phyloP scores from a whole-genome alignment of 2,888 invertebrate genomes.

The Deilephila elpenor region DNA sequence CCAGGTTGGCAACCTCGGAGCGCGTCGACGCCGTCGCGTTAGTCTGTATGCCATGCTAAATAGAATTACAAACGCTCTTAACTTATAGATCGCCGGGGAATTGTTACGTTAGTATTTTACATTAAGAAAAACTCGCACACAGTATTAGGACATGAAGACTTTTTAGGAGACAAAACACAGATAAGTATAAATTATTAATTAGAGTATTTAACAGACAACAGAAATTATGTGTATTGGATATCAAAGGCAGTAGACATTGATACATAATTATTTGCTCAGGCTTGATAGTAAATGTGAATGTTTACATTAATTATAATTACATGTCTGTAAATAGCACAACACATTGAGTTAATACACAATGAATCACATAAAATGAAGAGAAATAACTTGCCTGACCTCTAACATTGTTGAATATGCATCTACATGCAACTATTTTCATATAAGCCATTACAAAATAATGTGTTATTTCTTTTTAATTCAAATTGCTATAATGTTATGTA shows the following conservation, averaged over 20 bases:
- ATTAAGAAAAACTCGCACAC: conserved; percentile 42
- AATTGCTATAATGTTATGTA: too few species aligned
- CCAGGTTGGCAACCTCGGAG: conserved; percentile 93
- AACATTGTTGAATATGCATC: conserved; percentile 10
- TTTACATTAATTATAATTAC: conserved; percentile 8
- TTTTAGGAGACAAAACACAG: not conserved
- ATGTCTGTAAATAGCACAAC: not conserved
- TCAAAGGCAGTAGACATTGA: not conserved
- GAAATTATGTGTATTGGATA: not conserved
- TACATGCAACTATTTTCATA: conserved; percentile 1
- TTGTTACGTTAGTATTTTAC: conserved; percentile 34
- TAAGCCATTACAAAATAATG: not conserved
- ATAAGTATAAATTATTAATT: not conserved
- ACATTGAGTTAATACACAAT: not conserved
- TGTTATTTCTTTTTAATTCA: not conserved
- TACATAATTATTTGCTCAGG: not conserved
- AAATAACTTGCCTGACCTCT: conserved; percentile 6
- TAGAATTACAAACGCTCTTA: conserved; percentile 78
- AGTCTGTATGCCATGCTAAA: conserved; percentile 91
- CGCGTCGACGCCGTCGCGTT: conserved; percentile 94
- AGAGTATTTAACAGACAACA: not conserved
- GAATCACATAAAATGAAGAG: conserved; percentile 22
- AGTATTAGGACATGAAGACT: not conserved
- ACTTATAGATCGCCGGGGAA: conserved; percentile 57
- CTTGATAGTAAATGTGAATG: not conserved